Evolutionary conservation across 2,113 vertebrate genomes (phyloP).

Genomic region (Neogale vison): DNA sequence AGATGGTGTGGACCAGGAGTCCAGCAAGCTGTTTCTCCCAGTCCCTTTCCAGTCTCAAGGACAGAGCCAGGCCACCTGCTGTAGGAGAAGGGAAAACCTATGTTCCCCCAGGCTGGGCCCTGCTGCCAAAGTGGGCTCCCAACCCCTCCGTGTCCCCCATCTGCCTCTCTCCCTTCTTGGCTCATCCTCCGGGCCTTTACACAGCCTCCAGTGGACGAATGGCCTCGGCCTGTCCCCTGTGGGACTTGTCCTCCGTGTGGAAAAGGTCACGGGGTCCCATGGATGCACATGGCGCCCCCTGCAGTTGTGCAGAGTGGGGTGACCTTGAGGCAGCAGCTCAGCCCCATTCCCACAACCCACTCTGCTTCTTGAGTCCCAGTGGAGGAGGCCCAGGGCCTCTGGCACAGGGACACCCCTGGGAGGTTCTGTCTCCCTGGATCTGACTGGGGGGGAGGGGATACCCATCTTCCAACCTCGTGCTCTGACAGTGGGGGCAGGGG

Average conservation of each 20-base stretch:
- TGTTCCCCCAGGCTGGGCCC: no score
- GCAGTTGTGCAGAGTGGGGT: neutral
- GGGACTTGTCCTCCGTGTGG: neutral
- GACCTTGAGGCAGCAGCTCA: neutral
- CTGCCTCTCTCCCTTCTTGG: neutral
- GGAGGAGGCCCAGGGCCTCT: accelerated
- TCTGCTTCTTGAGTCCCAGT: neutral
- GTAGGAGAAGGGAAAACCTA: neutral
- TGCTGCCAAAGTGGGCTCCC: neutral
- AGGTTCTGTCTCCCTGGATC: neutral
- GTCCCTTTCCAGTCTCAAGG: neutral
- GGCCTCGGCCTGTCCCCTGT: neutral
- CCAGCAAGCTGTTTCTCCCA: neutral
- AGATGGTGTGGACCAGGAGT: no score
- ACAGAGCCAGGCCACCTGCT: neutral
- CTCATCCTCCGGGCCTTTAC: neutral
- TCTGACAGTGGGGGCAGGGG: neutral
- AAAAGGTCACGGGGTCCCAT: no score
- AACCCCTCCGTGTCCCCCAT: accelerated
- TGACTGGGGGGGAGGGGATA: neutral
- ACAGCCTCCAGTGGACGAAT: neutral
- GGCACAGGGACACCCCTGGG: neutral
- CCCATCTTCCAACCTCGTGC: neutral
- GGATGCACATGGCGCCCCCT: no score
- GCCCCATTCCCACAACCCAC: neutral